Evolutionary conservation across 2,113 vertebrate genomes (phyloP).

Genomic region (Agelaius phoeniceus): DNA sequence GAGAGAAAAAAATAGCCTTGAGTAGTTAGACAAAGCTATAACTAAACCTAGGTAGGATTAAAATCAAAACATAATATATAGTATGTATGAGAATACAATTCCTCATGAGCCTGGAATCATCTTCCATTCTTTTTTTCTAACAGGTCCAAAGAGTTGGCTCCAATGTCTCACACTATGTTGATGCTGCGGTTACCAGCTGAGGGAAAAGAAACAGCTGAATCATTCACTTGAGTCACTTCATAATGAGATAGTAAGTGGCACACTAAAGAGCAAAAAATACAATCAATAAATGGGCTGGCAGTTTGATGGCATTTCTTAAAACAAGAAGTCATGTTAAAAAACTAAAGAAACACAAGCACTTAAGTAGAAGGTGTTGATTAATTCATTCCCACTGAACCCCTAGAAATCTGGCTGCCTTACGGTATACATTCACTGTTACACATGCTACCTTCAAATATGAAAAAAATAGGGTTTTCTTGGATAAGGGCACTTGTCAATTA

Average conservation of each 20-base stretch:
- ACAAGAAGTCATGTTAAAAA: neutral
- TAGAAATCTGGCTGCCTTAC: neutral
- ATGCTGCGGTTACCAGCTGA: neutral
- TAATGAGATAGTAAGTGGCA: neutral
- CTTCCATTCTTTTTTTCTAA: neutral
- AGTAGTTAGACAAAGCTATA: neutral
- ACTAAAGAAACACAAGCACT: neutral
- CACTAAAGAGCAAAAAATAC: neutral
- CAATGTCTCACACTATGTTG: neutral
- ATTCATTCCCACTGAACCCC: neutral
- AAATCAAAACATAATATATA: neutral
- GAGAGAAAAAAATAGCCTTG: neutral
- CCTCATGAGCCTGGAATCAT: neutral
- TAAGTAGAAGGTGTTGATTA: neutral
- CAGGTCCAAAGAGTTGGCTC: fast-evolving
- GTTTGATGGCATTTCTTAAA: neutral
- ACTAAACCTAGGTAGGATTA: neutral
- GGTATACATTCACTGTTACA: neutral
- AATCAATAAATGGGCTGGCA: neutral
- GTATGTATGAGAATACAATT: neutral
- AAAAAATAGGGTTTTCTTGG: neutral
- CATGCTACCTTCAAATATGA: neutral
- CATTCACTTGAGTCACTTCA: neutral
- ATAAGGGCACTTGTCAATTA: slow-evolving; percentile 34
- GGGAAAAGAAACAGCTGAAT: neutral